Percentiles rank a stretch among this genome's conserved stretches.
These are phyloP conservation scores for Andrena bicolor DNA, from an alignment of 2,888 invertebrate genomes.

Conservation along the genomic window DNA sequence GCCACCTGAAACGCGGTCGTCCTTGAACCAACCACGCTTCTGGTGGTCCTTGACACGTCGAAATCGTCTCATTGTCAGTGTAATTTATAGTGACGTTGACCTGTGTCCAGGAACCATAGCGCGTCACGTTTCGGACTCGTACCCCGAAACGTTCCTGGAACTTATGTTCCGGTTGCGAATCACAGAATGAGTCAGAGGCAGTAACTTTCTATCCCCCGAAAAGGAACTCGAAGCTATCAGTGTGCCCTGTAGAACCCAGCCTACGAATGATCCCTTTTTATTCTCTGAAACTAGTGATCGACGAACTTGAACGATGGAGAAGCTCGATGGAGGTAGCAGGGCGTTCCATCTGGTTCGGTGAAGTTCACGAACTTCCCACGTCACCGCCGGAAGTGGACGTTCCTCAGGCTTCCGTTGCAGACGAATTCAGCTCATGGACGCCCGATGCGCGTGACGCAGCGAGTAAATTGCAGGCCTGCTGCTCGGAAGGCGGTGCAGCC, in stretches of 20 bases:
- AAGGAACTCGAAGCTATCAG: not conserved
- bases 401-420: slow-evolving; percentile 68
- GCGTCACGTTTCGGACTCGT: slow-evolving; percentile 10
- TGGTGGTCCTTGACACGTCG: slow-evolving; percentile 60
- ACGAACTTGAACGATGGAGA: too few species aligned
- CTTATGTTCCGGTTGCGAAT: slow-evolving; percentile 30
- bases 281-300: too few species aligned
- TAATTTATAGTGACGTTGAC: slow-evolving; percentile 61
- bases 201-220: slow-evolving; percentile 12
- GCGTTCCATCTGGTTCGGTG: slow-evolving; percentile 12
- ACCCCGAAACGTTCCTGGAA: slow-evolving; percentile 3
- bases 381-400: slow-evolving; percentile 65
- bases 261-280: too few species aligned
- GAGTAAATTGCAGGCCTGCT: slow-evolving; percentile 75
- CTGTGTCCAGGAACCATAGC: slow-evolving; percentile 40
- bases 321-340: not conserved
- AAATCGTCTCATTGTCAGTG: slow-evolving; percentile 31
- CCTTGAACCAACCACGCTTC: slow-evolving; percentile 51
- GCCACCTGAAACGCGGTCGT: slow-evolving; percentile 34
- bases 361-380: slow-evolving; percentile 30
- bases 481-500: slow-evolving; percentile 75
- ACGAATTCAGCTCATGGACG: slow-evolving; percentile 81
- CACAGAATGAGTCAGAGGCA: slow-evolving; percentile 31
- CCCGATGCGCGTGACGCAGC: slow-evolving; percentile 74
- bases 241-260: not conserved